Percentiles rank a stretch among this genome's conserved stretches.
These are phyloP conservation scores for Halcyon senegalensis DNA, from an alignment of 2,113 vertebrate species.

Conservation along the genomic window DNA sequence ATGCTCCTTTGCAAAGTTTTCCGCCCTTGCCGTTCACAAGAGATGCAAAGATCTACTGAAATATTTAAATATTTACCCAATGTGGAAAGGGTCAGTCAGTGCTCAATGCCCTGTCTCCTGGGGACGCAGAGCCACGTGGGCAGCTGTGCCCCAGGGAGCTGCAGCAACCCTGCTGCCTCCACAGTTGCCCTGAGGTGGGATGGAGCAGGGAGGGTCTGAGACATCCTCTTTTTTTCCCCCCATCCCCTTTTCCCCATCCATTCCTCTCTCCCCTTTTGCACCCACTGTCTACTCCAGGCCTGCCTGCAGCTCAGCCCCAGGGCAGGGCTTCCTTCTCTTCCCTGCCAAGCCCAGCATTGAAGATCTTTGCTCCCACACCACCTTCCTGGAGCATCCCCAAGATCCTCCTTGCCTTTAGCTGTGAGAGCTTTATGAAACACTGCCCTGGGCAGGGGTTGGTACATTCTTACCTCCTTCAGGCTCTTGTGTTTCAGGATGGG, in stretches of 20 bases:
- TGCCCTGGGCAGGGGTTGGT: not conserved
- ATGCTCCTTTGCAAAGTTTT: not conserved
- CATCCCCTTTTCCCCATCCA: no score
- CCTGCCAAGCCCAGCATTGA: not conserved
- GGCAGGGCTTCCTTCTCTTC: not conserved
- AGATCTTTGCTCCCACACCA: not conserved
- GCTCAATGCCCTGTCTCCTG: accelerated
- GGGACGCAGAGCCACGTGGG: not conserved
- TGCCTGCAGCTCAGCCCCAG: not conserved
- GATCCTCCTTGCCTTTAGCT: not conserved
- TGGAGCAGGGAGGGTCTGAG: not conserved
- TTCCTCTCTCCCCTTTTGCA: not conserved
- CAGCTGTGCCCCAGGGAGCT: not conserved
- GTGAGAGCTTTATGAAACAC: not conserved
- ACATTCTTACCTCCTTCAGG: not conserved
- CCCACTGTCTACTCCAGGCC: no score
- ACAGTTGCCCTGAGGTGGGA: not conserved
- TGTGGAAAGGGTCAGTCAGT: not conserved
- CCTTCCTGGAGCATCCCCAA: not conserved
- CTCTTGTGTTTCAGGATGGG: constrained; percentile 1
- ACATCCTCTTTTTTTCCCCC: not conserved
- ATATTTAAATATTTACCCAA: not conserved
- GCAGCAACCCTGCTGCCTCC: not conserved
- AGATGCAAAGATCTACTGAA: not conserved
- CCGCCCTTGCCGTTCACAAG: accelerated